Evolutionary conservation across 2,797 vertebrate species (phyloP), one percentile per base, ranked within the genome.

Genomic region (Epinephelus awoara): DNA sequence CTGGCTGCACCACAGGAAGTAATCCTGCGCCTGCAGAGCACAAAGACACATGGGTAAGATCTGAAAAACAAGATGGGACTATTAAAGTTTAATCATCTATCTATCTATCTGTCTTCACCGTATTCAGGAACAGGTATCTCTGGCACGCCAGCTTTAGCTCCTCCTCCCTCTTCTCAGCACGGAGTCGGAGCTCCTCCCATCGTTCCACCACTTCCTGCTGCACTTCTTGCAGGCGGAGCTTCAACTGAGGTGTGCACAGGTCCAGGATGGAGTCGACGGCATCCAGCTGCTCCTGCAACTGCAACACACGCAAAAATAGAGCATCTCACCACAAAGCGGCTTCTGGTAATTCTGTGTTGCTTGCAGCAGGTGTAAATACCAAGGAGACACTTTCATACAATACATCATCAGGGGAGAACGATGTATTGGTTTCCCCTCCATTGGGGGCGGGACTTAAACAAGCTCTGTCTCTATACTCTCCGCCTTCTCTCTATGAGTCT

Each of bases 231-330:
- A 98, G 82, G 0, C 85, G 79, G 11, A 54, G 77, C 66, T 83
- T 92, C 83, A 96, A 91, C 40, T 88, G 82, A 18, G 88, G 66
- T 0, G 93, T 88, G 77, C 95, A 95, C 14, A 81, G 79, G 19
- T 85, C 67, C 88, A 96, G 83, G 63, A 95, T 64, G 0, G 29
- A n/a, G 23, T 93, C 94, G 0, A 92, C 88, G 0, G 82, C 72
- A 17, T 94, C 95, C 84, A 97, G 83, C 85, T 97, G 92, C 62
- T 96, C 96, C 92, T 97, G 96, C 23, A 98, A 85, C 97, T 99
- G 65, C 58, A 34, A 61, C 15, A 67, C 51, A 42, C 10, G 8
- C 34, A 34, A 8, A 34, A 34, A 34, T 34, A 34, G 29, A 34
- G 29, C 6, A 34, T 27, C 27, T 27, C 27, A 27, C 27, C 27